Conservation (phyloP, 2,113 vertebrate species). For the Melanostigma gelatinosum region DNA sequence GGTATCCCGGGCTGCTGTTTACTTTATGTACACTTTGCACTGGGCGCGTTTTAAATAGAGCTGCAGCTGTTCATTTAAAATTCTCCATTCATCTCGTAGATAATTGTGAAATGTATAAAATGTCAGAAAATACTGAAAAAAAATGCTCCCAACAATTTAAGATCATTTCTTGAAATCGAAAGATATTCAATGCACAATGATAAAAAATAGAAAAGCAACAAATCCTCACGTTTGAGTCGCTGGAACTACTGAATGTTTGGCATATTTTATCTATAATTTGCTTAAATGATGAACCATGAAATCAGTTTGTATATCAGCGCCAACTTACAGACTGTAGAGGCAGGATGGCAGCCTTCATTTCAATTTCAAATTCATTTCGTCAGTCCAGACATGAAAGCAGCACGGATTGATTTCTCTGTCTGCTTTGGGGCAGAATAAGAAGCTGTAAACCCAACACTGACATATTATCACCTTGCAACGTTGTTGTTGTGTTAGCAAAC, state of each 20-base stretch:
- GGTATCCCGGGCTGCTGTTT: conserved; percentile 39
- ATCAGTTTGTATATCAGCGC: neutral
- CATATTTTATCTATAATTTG: neutral
- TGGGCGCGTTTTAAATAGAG: conserved; percentile 2
- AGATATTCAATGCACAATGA: neutral
- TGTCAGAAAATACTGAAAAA: conserved; percentile 2
- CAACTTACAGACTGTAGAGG: neutral
- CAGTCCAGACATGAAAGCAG: neutral
- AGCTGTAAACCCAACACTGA: neutral
- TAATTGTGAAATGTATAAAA: neutral
- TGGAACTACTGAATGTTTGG: neutral
- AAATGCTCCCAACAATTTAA: neutral
- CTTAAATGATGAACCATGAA: neutral
- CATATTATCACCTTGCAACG: neutral
- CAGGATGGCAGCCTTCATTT: neutral
- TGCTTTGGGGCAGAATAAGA: neutral
- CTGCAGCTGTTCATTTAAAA: neutral
- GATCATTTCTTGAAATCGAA: neutral
- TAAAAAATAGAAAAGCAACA: neutral
- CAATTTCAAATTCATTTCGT: neutral
- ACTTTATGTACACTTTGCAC: conserved; percentile 20
- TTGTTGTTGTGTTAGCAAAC: neutral
- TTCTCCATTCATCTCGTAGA: neutral
- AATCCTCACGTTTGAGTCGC: neutral
- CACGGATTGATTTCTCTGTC: neutral